Evolutionary conservation across 2,113 vertebrate species (phyloP).

Genomic region (Greenwoodochromis staneri): DNA sequence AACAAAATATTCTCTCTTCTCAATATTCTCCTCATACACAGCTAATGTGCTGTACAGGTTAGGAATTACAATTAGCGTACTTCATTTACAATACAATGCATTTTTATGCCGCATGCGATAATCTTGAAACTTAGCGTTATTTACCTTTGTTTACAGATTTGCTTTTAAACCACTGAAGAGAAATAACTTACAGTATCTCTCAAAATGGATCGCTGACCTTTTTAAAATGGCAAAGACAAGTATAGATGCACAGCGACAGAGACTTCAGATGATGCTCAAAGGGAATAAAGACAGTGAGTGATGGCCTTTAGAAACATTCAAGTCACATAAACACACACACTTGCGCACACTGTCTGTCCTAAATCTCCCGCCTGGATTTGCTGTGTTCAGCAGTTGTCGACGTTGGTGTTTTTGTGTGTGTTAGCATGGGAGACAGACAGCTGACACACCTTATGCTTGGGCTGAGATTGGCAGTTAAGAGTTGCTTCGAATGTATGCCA

Average conservation of each 20-base stretch:
- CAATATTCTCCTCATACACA: background rate
- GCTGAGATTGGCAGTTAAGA: conserved; percentile 17
- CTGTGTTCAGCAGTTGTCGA: conserved; percentile 18
- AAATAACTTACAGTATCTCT: background rate
- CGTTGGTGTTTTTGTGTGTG: background rate
- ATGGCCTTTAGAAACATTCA: conserved; percentile 23
- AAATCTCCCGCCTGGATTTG: background rate
- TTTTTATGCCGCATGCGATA: background rate
- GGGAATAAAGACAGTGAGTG: conserved; percentile 41
- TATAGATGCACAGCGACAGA: background rate
- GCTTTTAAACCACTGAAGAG: background rate
- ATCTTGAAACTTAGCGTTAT: background rate
- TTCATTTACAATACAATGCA: background rate
- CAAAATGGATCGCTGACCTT: conserved; percentile 36
- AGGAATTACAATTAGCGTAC: background rate
- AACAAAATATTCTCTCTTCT: background rate
- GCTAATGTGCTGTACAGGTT: background rate
- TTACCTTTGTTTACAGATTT: background rate
- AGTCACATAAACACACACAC: background rate
- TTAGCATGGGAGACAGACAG: background rate
- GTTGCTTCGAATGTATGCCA: conserved; percentile 32
- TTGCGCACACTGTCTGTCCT: background rate
- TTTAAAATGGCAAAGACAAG: conserved; percentile 37
- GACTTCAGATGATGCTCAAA: conserved; percentile 7
- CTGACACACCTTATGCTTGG: conserved; percentile 23